A percentile compares a stretch with the other conserved stretches of the same genome.
phyloP scores from a whole-genome alignment of 2,888 invertebrate species.

The Lithophane semibrunnea region DNA sequence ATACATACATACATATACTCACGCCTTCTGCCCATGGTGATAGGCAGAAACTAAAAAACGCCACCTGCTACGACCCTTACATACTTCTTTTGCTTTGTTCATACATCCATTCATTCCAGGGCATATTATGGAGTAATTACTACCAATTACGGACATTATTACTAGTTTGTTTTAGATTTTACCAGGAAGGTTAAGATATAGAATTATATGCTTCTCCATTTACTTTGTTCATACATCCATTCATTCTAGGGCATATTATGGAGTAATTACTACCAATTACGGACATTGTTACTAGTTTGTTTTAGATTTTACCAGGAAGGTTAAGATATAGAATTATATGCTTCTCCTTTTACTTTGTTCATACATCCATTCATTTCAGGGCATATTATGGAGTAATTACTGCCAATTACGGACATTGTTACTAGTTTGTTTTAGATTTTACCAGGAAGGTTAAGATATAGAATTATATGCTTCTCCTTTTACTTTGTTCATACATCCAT shows the following conservation, averaged over 20 bases:
- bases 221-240: no score
- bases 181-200: not conserved
- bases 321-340: not conserved
- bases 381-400: not conserved
- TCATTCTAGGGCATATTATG: not conserved
- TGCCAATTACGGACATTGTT: not conserved
- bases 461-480: not conserved
- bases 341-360: no score
- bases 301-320: not conserved
- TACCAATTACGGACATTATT: not conserved
- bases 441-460: not conserved
- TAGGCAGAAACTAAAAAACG: not conserved
- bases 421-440: not conserved
- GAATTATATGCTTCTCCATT: not conserved
- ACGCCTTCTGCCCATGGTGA: not conserved
- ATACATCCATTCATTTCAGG: no score
- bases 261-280: not conserved
- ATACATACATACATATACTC: not conserved
- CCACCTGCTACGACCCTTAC: not conserved
- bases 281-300: not conserved
- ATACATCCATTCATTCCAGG: not conserved
- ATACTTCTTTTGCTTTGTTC: not conserved
- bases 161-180: not conserved
- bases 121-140: not conserved
- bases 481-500: no score